Conservation (phyloP, 2,888 invertebrate genomes). For the Philonicus albiceps region DNA sequence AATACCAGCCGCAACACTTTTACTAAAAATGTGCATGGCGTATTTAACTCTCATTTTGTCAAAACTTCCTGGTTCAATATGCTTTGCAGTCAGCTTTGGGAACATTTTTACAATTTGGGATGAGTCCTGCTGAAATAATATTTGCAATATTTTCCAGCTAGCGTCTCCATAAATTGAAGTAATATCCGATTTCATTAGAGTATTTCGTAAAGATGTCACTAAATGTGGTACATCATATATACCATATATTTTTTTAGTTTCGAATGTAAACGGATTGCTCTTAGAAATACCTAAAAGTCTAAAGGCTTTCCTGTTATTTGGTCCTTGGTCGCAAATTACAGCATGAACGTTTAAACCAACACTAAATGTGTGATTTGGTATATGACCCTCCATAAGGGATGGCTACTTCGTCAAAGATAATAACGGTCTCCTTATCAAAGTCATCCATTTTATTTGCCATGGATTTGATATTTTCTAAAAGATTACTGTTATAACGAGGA, state of each 20-base stretch:
- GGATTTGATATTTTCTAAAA: background rate
- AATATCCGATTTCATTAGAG: background rate
- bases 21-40: background rate
- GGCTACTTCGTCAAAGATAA: no score
- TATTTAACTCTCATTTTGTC: background rate
- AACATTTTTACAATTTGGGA: background rate
- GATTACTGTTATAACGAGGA: background rate
- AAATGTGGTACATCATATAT: background rate
- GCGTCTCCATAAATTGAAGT: background rate
- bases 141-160: background rate
- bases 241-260: background rate
- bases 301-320: background rate
- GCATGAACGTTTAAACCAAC: background rate
- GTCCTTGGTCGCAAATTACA: background rate
- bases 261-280: background rate
- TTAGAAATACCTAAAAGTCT: background rate
- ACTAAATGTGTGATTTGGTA: background rate
- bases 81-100: background rate
- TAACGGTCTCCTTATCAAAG: no score
- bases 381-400: background rate
- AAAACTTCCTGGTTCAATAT: background rate
- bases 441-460: no score
- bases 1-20: background rate
- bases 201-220: background rate
- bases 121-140: background rate